Evolutionary conservation across 1,140 invertebrate species (phyloP).

Genomic region (Acromyrmex heyeri): DNA sequence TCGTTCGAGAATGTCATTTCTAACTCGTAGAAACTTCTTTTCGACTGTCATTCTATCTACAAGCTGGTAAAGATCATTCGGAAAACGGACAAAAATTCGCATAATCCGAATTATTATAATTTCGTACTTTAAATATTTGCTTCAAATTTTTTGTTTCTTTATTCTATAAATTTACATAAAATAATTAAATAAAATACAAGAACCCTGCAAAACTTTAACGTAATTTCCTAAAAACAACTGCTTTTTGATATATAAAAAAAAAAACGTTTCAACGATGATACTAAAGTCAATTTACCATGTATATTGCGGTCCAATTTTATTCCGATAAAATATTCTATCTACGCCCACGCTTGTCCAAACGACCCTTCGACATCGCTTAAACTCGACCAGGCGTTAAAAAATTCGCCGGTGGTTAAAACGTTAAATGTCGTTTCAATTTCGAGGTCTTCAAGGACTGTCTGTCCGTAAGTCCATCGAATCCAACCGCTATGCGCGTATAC

Average conservation of each 20-base stretch:
- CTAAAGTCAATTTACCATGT: background rate
- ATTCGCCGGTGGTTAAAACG: slow-evolving; percentile 24
- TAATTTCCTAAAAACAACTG: background rate
- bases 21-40: slow-evolving; percentile 24
- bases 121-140: background rate
- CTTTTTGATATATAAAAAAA: background rate
- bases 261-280: slow-evolving; percentile 15
- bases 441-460: slow-evolving; percentile 35
- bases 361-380: slow-evolving; percentile 26
- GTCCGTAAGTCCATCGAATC: background rate
- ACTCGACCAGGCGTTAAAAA: slow-evolving; percentile 25
- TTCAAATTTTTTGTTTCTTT: background rate
- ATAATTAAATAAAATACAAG: slow-evolving; percentile 14
- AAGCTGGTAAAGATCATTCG: background rate
- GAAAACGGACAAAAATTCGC: background rate
- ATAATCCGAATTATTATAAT: background rate
- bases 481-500: background rate
- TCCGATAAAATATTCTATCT: slow-evolving; percentile 44
- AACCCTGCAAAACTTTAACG: background rate
- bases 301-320: slow-evolving; percentile 17
- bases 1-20: slow-evolving; percentile 33
- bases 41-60: background rate
- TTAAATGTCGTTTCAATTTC: slow-evolving; percentile 55
- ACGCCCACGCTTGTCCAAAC: background rate
- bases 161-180: background rate